phyloP scores from a whole-genome alignment of 2,888 invertebrate species.

The Plebejus melissa region DNA sequence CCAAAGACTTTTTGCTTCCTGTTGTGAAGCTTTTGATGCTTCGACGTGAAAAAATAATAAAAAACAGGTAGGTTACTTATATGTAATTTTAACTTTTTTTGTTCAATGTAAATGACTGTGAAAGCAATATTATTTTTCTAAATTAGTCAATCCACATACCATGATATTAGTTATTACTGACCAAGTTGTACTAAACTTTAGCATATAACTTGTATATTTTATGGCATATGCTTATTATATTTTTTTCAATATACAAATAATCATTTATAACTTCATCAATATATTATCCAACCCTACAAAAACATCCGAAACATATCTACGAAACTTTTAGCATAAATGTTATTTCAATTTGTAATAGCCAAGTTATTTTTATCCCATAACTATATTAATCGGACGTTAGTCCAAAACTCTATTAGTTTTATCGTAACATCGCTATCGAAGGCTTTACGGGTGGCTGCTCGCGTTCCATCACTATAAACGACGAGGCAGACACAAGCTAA shows the following conservation, averaged over 20 bases:
- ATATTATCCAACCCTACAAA: not conserved
- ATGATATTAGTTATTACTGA: too few species aligned
- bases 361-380: constrained; percentile 36
- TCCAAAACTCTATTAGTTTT: constrained; percentile 55
- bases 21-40: too few species aligned
- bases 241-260: not conserved
- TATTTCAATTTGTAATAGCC: constrained; percentile 20
- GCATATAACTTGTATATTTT: too few species aligned
- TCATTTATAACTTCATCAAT: not conserved
- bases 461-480: constrained; percentile 36
- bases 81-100: too few species aligned
- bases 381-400: constrained; percentile 45
- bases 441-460: constrained; percentile 47
- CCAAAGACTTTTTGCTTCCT: too few species aligned
- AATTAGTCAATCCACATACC: too few species aligned
- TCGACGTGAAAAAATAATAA: too few species aligned
- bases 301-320: not conserved
- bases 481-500: not conserved
- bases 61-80: too few species aligned
- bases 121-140: too few species aligned
- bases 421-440: constrained; percentile 50
- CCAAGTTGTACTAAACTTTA: too few species aligned
- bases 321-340: constrained; percentile 4
- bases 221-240: not conserved
- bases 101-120: too few species aligned